These are phyloP conservation scores for Bilobella aurantiaca DNA, from an alignment of 1,140 invertebrate genomes.

Conservation along the genomic window DNA sequence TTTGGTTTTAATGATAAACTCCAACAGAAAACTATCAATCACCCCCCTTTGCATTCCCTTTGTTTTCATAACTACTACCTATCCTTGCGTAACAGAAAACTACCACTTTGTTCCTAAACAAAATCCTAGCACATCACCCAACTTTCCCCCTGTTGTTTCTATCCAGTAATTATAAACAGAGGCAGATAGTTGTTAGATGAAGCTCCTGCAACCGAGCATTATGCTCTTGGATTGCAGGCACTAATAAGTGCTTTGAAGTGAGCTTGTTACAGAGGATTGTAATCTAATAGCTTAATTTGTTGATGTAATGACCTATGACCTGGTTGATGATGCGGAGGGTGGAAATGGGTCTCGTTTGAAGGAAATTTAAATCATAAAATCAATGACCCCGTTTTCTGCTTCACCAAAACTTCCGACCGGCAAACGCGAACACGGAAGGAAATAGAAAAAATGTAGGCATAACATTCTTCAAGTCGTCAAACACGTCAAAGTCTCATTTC, in stretches of 20 bases:
- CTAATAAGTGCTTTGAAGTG: no score
- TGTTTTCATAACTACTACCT: neutral
- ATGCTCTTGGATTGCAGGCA: no score
- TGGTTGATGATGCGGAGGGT: neutral
- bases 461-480: neutral
- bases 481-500: slow-evolving; percentile 5
- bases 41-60: neutral
- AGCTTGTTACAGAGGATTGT: no score
- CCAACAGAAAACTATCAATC: neutral
- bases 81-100: neutral
- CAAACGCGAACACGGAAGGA: neutral
- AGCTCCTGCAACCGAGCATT: no score
- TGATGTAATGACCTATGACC: neutral
- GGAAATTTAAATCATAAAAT: slow-evolving; percentile 5
- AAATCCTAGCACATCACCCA: no score
- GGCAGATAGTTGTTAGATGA: no score
- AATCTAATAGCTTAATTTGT: no score
- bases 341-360: neutral
- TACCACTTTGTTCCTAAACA: no score
- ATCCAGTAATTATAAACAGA: no score
- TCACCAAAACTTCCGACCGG: neutral
- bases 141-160: no score
- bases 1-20: neutral
- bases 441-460: neutral
- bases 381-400: neutral